These are phyloP conservation scores for Cremastobaeus sp. DNA, from an alignment of 2,888 invertebrate genomes.

Conservation along the genomic window DNA sequence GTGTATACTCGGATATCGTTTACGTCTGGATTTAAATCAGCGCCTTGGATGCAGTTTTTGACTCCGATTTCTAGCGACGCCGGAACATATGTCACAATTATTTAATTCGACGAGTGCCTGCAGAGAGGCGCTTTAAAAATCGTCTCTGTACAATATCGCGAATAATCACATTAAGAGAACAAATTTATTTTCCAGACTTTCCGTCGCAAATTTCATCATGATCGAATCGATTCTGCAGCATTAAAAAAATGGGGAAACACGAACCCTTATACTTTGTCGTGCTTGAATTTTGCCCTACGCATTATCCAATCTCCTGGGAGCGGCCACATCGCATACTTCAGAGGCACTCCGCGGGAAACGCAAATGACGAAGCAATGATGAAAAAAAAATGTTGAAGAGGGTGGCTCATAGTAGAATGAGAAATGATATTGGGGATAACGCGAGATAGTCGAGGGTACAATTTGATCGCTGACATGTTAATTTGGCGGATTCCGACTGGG, in stretches of 20 bases:
- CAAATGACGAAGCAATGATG: constrained; percentile 53
- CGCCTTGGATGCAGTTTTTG: no score
- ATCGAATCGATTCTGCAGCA: constrained; percentile 32
- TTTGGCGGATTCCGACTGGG: constrained; percentile 44
- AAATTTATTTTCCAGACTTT: constrained; percentile 7
- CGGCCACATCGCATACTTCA: constrained; percentile 37
- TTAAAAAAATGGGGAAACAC: constrained; percentile 37
- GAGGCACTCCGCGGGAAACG: constrained; percentile 44
- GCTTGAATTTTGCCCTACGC: constrained; percentile 45
- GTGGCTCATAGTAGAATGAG: constrained; percentile 41
- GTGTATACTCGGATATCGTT: no score
- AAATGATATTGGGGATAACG: constrained; percentile 57
- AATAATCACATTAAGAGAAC: not conserved
- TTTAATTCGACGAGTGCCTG: no score
- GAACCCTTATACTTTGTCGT: constrained; percentile 23
- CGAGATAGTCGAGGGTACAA: constrained; percentile 47
- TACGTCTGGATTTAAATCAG: no score
- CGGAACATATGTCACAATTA: no score
- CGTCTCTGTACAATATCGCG: not conserved
- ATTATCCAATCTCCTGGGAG: constrained; percentile 46
- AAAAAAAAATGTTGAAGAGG: constrained; percentile 47
- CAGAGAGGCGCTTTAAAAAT: no score
- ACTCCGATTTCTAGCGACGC: no score
- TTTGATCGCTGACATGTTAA: constrained; percentile 58
- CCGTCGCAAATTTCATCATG: constrained; percentile 10